These are phyloP conservation scores for Triplophysa tibetana DNA, from an alignment of 2,113 vertebrate species.

Conservation along the genomic window DNA sequence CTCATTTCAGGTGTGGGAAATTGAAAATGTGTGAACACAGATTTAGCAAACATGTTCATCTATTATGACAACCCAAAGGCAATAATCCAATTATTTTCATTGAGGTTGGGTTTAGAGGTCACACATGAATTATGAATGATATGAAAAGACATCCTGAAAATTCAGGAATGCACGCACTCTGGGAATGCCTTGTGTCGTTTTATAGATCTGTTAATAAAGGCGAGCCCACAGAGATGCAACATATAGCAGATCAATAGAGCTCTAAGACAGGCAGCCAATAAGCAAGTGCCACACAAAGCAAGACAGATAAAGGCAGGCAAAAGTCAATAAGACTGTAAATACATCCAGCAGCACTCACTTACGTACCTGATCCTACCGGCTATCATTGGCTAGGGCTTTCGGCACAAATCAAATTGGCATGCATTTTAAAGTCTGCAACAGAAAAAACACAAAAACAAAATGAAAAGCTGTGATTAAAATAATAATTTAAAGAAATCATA, in stretches of 20 bases:
- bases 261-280: conserved; percentile 46
- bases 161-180: conserved; percentile 25
- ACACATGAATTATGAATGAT: conserved; percentile 21
- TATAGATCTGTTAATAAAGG: conserved; percentile 50
- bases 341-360: conserved; percentile 71
- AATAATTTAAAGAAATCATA: conserved; percentile 42
- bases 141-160: conserved; percentile 20
- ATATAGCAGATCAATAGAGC: conserved; percentile 36
- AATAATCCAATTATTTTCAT: neutral
- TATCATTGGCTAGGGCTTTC: conserved; percentile 63
- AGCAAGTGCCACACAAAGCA: conserved; percentile 43
- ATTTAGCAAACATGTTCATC: conserved; percentile 23
- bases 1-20: neutral
- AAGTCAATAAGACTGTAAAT: conserved; percentile 62
- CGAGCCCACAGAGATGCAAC: conserved; percentile 28
- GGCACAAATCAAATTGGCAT: conserved; percentile 70
- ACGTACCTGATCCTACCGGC: conserved; percentile 67
- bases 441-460: conserved; percentile 60
- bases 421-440: conserved; percentile 66
- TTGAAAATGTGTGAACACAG: conserved; percentile 1
- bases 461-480: conserved; percentile 67
- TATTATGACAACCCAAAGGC: conserved; percentile 3
- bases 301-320: conserved; percentile 44
- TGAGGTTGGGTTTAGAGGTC: conserved; percentile 18
- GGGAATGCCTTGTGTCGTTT: conserved; percentile 36